These are phyloP conservation scores for Pseudococcus viburni DNA, from an alignment of 2,888 invertebrate genomes.

Conservation along the genomic window DNA sequence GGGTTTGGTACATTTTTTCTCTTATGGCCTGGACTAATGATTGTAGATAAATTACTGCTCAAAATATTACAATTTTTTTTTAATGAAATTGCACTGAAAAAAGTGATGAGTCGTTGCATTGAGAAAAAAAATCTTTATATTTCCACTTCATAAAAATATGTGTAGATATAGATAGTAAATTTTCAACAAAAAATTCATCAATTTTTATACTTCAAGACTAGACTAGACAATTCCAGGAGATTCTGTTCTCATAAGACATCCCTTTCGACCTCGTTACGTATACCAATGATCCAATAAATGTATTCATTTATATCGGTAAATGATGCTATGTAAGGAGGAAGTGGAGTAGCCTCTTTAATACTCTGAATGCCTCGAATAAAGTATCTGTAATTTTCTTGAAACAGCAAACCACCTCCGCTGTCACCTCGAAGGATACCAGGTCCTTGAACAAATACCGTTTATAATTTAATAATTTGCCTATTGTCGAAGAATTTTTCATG, in stretches of 20 bases:
- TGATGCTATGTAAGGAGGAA: background rate
- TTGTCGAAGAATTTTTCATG: background rate
- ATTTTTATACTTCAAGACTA: background rate
- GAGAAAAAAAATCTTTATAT: no score
- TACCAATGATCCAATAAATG: background rate
- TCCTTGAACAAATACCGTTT: background rate
- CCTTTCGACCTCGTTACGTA: background rate
- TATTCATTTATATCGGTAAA: background rate
- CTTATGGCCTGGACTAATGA: no score
- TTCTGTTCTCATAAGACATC: background rate
- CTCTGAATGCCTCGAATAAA: background rate
- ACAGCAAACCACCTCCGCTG: slow-evolving; percentile 33
- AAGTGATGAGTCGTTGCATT: no score
- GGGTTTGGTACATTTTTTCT: no score
- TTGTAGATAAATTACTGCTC: no score
- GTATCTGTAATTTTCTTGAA: background rate
- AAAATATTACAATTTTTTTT: no score
- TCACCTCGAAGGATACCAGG: slow-evolving; percentile 3
- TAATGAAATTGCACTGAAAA: no score
- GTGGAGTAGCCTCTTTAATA: background rate
- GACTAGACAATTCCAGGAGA: background rate
- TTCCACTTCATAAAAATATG: no score
- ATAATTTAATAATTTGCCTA: background rate
- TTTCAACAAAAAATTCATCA: no score
- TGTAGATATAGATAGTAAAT: no score